Evolutionary conservation across 2,113 vertebrate species (phyloP).

Genomic region (Lepus europaeus): DNA sequence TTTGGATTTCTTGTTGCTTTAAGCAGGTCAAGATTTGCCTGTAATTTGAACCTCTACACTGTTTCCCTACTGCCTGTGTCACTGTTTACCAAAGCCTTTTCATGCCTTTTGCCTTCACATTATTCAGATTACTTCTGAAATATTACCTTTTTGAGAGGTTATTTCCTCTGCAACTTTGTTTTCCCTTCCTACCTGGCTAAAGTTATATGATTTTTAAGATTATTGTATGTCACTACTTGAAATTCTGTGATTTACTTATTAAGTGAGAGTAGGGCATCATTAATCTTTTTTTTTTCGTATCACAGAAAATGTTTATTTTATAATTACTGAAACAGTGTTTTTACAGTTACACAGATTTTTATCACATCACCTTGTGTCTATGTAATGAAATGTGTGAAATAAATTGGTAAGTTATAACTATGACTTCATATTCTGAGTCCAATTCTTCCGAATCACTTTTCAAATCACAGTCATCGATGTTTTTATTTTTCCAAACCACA

Average conservation of each 20-base stretch:
- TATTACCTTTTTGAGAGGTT: background rate
- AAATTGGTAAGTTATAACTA: conserved; percentile 41
- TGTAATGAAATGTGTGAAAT: background rate
- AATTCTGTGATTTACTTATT: conserved; percentile 37
- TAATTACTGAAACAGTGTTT: conserved; percentile 41
- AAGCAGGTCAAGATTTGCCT: background rate
- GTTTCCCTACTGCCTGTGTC: background rate
- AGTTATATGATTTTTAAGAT: conserved; percentile 15
- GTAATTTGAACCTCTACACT: background rate
- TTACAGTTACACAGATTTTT: conserved; percentile 36
- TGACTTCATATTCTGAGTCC: conserved; percentile 25
- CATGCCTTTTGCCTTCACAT: background rate
- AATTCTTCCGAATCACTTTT: conserved; percentile 9
- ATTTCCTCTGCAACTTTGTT: background rate
- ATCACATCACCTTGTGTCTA: background rate
- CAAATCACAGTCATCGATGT: background rate
- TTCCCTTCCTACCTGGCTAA: background rate
- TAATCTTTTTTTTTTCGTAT: background rate
- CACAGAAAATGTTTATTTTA: conserved; percentile 34
- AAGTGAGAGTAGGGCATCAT: background rate
- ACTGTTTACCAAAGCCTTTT: conserved; percentile 5
- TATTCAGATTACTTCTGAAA: background rate
- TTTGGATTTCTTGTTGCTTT: background rate
- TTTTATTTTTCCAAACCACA: background rate
- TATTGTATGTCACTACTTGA: background rate